A percentile compares a stretch with the other conserved stretches of the same genome.
Evolutionary conservation across 2,113 vertebrate species (phyloP).

Genomic region (Hippocampus mohnikei): DNA sequence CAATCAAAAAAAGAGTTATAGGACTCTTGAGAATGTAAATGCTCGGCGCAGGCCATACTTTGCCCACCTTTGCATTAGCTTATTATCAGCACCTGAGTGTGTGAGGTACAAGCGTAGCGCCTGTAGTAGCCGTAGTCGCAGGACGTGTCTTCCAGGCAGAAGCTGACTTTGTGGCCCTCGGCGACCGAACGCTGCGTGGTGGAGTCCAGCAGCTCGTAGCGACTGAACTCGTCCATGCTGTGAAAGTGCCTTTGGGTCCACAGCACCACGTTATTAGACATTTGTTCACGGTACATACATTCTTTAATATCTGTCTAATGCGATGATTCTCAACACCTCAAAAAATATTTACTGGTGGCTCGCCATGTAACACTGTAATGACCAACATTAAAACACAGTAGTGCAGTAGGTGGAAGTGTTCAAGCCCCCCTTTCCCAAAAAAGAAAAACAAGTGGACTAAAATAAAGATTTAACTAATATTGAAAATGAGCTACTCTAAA

Average conservation of each 20-base stretch:
- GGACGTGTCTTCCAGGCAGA: slow-evolving; percentile 95
- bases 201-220: slow-evolving; percentile 91
- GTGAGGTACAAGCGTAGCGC: slow-evolving; percentile 88
- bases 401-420: too few relatives aligned
- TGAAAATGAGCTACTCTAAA: too few relatives aligned
- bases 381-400: too few relatives aligned
- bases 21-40: neutral
- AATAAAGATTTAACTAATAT: too few relatives aligned
- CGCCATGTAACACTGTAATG: too few relatives aligned
- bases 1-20: neutral
- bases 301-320: neutral
- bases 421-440: too few relatives aligned
- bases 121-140: slow-evolving; percentile 96
- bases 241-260: slow-evolving; percentile 84
- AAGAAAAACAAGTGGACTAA: too few relatives aligned
- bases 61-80: neutral
- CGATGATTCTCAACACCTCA: neutral
- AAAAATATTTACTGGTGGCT: too few relatives aligned
- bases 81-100: slow-evolving; percentile 81
- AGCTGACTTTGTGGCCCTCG: slow-evolving; percentile 97
- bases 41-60: neutral
- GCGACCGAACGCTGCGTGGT: slow-evolving; percentile 84
- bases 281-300: neutral
- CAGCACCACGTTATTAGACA: slow-evolving; percentile 13
- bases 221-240: slow-evolving; percentile 99